Evolutionary conservation across 2,797 vertebrate genomes (phyloP), one percentile per base, ranked within the genome.

Genomic region (Neosilurus mollespiculum): DNA sequence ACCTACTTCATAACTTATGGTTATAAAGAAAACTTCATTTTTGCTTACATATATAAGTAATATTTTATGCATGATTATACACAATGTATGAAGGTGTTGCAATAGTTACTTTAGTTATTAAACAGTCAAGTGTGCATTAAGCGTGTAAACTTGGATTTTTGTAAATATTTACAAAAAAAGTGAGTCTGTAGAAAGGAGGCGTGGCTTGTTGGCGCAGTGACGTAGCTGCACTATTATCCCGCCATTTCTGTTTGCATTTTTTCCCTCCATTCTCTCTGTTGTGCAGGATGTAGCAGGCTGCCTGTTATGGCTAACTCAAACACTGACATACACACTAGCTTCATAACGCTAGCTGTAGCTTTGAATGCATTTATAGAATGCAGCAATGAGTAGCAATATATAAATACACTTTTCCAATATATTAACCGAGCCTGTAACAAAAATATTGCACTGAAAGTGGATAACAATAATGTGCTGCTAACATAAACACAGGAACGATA

Each of bases 241-340:
- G 93, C 93, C 93, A 93, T 93, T 94, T 93, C 86, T 93, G 89
- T 89, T 87, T 58, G 87, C 87, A 88, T 87, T 87, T 80, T 80
- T 83, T 83, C 80, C 83, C 83, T 85, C 79, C 83, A 76, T 78
- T 37, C 58, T 58, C 58, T 58, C 51, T 53, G 66, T 51, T 30
- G 77, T 78, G 76, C 18, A 61, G 30, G 37, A 43, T 18, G 56
- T 26, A 62, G 59, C 76, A 64, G 59, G 0, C 61, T 26, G 77
- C 2, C 11, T 26, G 20, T 77, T 34, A 76, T 66, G 82, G 80
- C 82, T 82, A 85, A 34, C 84, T 34, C 18, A 51, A 15, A 77
- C 75, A 30, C 70, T 6, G 43, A 7, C 65, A 24, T n/a, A 10
- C 76, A 56, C 62, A 65, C 71, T 81, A 85, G 78, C 82, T 56